Base-by-base conservation (phyloP, 2,113 vertebrate genomes). In the Canis aureus region DNA sequence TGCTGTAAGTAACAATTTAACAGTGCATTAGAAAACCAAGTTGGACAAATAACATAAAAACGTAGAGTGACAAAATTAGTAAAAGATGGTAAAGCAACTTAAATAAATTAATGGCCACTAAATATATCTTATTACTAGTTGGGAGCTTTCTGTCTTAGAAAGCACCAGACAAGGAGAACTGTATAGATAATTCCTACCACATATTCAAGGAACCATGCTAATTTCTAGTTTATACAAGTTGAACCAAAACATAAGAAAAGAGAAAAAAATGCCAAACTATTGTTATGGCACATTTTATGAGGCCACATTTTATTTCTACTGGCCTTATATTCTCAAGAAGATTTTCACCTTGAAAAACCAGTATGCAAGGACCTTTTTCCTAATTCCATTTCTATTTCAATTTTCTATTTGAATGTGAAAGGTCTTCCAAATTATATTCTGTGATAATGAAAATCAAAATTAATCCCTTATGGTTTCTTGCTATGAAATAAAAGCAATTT, bases 351-450 rank as follows among this genome's bases (percentile, higher is more conserved):
- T 91, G 27, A 87, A 87, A 91, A 91, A 71, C 62, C 3, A 64
- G 57, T 85, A 49, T 67, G 15, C 10, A 53, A 81, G 19, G 43
- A 79, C 11, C 1, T n/a, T 85, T 83, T 57, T 49, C 32, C 64
- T 96, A 89, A 8, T 38, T 87, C 27, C n/a, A 64, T 57, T 86
- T 95, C 32, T 57, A n/a, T 90, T 94, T 88, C 43, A 94, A 35
- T 88, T 35, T 23, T 78, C 60, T 83, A 62, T 62, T 94, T 89
- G 53, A 85, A 43, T 55, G 53, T 57, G 69, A 96, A 91, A 82
- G 7, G 5, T 12, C 57, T 97, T 89, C 66, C 74, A 49, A 89
- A 74, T 66, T 76, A 3, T 43, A 59, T 60, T 89, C 53, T 89
- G 7, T 59, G 19, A 80, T 81, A 64, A 11, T 59, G 73, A 89